Evolutionary conservation across 2,888 invertebrate species (phyloP).

Genomic region (Clepsis dumicolana): DNA sequence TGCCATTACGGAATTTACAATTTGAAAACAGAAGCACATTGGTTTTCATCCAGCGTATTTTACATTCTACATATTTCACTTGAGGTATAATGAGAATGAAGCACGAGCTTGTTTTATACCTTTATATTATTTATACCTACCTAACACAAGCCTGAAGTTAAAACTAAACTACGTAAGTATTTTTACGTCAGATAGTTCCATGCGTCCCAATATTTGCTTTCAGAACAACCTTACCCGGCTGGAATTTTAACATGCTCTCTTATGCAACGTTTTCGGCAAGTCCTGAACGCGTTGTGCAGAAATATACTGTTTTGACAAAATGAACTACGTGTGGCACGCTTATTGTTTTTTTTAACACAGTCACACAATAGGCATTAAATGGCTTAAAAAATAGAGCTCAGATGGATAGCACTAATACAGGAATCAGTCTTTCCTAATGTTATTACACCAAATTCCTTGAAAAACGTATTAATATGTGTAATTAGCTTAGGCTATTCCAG

Average conservation of each 20-base stretch:
- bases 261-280: conserved; percentile 13
- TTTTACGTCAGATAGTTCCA: conserved; percentile 1
- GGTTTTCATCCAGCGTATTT: no score
- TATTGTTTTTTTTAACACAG: neutral
- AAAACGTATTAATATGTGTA: no score
- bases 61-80: neutral
- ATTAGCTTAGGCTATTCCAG: no score
- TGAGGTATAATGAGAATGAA: neutral
- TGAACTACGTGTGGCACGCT: neutral
- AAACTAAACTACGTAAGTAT: neutral
- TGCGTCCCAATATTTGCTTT: conserved; percentile 7
- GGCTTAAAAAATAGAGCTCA: no score
- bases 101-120: no score
- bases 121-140: no score
- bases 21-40: neutral
- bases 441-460: no score
- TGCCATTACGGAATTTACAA: no score
- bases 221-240: neutral
- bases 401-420: no score
- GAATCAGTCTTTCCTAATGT: no score
- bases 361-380: no score
- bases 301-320: neutral
- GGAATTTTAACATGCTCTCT: conserved; percentile 21
- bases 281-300: neutral
- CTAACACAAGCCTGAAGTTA: no score